Percentiles rank a stretch among this genome's conserved stretches.
Evolutionary conservation across 2,888 invertebrate genomes (phyloP).

Genomic region (Uloborus plumipes): DNA sequence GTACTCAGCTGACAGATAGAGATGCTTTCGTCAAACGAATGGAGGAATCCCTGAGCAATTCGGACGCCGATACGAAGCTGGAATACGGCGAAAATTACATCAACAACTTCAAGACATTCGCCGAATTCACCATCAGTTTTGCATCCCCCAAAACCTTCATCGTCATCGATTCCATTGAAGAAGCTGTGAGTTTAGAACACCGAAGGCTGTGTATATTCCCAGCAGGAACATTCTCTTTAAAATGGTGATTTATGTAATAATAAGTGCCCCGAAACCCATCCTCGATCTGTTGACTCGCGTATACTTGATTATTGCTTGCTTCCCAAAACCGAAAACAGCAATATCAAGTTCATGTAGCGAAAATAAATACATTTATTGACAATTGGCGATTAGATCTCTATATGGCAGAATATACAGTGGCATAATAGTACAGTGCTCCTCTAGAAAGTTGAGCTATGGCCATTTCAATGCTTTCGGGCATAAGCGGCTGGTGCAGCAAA

Average conservation of each 20-base stretch:
- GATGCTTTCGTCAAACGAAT: neutral
- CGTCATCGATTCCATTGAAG: neutral
- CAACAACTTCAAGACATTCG: neutral
- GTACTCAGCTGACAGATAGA: neutral
- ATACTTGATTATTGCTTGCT: neutral
- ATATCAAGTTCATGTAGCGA: too few relatives aligned
- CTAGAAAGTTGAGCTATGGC: too few relatives aligned
- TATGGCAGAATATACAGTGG: too few relatives aligned
- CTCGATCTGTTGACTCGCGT: neutral
- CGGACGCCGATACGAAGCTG: neutral
- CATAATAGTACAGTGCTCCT: too few relatives aligned
- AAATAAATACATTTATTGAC: too few relatives aligned
- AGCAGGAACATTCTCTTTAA: neutral
- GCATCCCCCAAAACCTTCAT: neutral
- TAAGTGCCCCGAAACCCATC: neutral
- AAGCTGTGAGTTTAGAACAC: neutral
- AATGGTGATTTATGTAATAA: neutral
- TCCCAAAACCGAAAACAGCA: neutral
- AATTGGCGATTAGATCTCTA: too few relatives aligned
- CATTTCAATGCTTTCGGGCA: too few relatives aligned
- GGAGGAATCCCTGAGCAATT: neutral
- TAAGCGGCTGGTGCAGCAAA: too few relatives aligned
- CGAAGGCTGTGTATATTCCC: neutral
- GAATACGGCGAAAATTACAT: constrained; percentile 1
- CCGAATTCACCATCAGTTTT: neutral